These are phyloP conservation scores for Myathropa florea DNA, from an alignment of 2,888 invertebrate species.

Conservation along the genomic window DNA sequence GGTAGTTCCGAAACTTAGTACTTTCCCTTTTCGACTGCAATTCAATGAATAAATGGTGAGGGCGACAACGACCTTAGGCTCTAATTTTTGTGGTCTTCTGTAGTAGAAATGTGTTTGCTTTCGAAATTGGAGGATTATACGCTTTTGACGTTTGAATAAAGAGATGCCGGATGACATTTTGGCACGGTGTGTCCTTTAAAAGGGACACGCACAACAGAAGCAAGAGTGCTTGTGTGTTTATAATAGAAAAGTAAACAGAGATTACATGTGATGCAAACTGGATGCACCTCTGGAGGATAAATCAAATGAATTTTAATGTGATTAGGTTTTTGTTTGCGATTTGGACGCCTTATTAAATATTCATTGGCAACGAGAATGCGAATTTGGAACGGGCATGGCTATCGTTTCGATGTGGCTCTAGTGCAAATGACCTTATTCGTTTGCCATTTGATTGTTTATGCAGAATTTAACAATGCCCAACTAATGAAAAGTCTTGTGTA, in stretches of 20 bases:
- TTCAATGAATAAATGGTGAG: slow-evolving; percentile 10
- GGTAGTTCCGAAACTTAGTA: slow-evolving; percentile 36
- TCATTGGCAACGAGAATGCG: slow-evolving; percentile 40
- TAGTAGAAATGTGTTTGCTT: slow-evolving; percentile 61
- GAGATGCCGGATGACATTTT: slow-evolving; percentile 41
- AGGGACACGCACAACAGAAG: slow-evolving; percentile 13
- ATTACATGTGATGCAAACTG: slow-evolving; percentile 56
- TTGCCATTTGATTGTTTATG: background rate
- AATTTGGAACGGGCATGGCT: slow-evolving; percentile 28
- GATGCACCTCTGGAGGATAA: slow-evolving; percentile 19
- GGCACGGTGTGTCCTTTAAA: background rate
- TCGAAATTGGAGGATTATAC: slow-evolving; percentile 69
- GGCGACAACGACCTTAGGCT: slow-evolving; percentile 49
- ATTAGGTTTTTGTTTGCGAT: slow-evolving; percentile 66
- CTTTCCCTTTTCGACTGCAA: slow-evolving; percentile 27
- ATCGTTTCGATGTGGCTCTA: slow-evolving; percentile 50
- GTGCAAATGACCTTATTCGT: background rate
- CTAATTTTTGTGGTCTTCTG: slow-evolving; percentile 61
- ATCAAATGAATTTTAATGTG: slow-evolving; percentile 67
- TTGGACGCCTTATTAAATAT: slow-evolving; percentile 64
- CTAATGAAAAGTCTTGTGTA: no score
- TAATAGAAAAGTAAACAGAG: slow-evolving; percentile 52
- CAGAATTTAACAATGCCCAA: no score
- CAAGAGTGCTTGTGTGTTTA: slow-evolving; percentile 48
- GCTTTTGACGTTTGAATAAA: slow-evolving; percentile 62